Base-by-base conservation (phyloP, 2,113 vertebrate genomes). In the Agapornis roseicollis region DNA sequence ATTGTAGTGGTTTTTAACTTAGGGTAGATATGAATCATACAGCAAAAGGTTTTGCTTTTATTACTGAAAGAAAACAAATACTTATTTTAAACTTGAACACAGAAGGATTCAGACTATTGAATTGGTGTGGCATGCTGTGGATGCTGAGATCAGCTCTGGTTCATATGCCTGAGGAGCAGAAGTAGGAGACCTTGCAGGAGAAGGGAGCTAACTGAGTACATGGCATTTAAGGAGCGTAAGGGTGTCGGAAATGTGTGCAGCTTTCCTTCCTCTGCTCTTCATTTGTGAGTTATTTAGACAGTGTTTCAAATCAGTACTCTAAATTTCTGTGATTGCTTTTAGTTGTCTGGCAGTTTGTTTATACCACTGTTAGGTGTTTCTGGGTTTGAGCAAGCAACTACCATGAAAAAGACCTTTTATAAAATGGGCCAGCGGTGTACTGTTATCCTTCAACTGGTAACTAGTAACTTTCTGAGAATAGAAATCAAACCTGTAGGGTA, bases 11-110 rank as follows among this genome's bases (percentile, higher is more conserved):
- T 4, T 82, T 91, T 89, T 56, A 64, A 68, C 39, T 68, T 74
- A 53, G 10, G 25, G 4, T 16, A 42, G n/a, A 27, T 42, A 80
- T 63, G 58, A 85, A 82, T 91, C 69, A 50, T 33, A 39, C 55
- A 70, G 79, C 15, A 49, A 49, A 95, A 60, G 29, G n/a, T 63
- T 96, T 93, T 16, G 1, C n/a, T 88, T 88, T 88, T 93, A 70
- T 89, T 89, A 23, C 80, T 82, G 60, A 93, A 88, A 78, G 68
- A 91, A 91, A 91, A 72, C n/a, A 76, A 91, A 66, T 42, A 50
- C 39, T 83, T n/a, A 10, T 61, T 89, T 93, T 77, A 87, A 91
- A 58, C 31, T 18, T 72, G 23, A 80, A 64, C 37, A n/a, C 46
- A 10, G 14, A 88, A 80, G 46, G 80, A 74, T 91, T 89, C 46